Evolutionary conservation across 2,113 vertebrate species (phyloP), one percentile per base, ranked within the genome.

Genomic region (Ceyx cyanopectus): DNA sequence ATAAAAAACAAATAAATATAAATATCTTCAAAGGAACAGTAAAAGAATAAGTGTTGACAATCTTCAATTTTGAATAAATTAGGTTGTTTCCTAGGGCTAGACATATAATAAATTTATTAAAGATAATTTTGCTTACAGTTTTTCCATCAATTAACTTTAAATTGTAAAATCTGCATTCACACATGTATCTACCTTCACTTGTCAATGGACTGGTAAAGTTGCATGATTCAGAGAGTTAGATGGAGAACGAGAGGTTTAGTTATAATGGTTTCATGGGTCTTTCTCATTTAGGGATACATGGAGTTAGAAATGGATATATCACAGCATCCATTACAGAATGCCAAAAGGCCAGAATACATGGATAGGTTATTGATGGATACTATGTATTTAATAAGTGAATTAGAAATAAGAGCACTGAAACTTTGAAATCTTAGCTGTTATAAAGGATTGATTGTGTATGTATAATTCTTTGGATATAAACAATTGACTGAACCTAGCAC

Each of bases 171-270:
- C 17, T 76, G 2, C 27, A 75, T 63, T 80, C 62, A 83, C 30
- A 40, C 7, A 26, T 26, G 21, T 82, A 83, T 85, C 56, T 72
- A 41, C 22, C 19, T 67, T 76, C 37, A 26, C 63, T 78, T 80
- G 60, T 72, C 65, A 85, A 37, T 66, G 48, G 21, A 89, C 73
- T 37, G 45, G 43, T 41, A 91, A 78, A 81, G 56, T 58, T 43
- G 15, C 45, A 81, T 81, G 56, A 87, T 78, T 89, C 73, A 41
- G 24, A 80, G 23, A 72, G 90, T 84, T 53, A 91, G 85, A 57
- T 75, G 58, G 56, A 29, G 62, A 90, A 80, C 37, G 32, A 68
- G 57, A 83, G n/a, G 85, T 97, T 95, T 95, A 97, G 91, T 94
- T 94, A 87, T 94, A 95, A 68, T 87, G 65, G 78, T 89, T 93